phyloP scores from a whole-genome alignment of 2,113 vertebrate genomes.

The Myiozetetes cayanensis region DNA sequence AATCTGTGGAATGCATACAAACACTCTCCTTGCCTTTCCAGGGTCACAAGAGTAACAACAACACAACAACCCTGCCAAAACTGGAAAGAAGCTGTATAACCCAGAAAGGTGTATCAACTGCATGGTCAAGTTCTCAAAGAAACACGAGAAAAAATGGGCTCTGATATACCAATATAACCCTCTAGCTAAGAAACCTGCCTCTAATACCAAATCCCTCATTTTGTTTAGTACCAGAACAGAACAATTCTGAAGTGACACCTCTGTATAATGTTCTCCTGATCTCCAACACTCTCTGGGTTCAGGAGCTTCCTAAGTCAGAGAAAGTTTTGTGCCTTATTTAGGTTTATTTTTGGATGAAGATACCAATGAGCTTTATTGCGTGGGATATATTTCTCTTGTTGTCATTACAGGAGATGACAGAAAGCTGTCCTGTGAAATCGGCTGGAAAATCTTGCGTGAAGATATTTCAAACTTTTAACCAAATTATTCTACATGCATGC shows the following conservation, averaged over 20 bases:
- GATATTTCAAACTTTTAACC: neutral
- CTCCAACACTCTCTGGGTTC: neutral
- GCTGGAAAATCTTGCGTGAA: neutral
- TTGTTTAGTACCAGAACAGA: neutral
- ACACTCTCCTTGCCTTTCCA: neutral
- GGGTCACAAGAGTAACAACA: neutral
- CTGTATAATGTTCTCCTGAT: neutral
- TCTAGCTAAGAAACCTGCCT: neutral
- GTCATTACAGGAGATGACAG: neutral
- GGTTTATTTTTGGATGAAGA: neutral
- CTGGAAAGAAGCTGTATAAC: constrained; percentile 4
- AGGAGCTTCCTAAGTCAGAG: neutral
- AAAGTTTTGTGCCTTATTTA: neutral
- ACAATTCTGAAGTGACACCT: neutral
- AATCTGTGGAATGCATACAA: constrained; percentile 12
- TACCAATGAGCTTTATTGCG: neutral
- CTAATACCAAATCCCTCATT: neutral
- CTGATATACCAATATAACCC: neutral
- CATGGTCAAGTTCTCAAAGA: neutral
- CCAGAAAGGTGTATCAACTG: neutral
- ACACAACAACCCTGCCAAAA: neutral
- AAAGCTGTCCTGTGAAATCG: neutral
- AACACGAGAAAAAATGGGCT: neutral
- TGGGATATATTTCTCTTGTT: neutral
- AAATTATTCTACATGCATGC: neutral